Evolutionary conservation across 2,113 vertebrate genomes (phyloP), one percentile per base, ranked within the genome.

Genomic region (Upupa epops): DNA sequence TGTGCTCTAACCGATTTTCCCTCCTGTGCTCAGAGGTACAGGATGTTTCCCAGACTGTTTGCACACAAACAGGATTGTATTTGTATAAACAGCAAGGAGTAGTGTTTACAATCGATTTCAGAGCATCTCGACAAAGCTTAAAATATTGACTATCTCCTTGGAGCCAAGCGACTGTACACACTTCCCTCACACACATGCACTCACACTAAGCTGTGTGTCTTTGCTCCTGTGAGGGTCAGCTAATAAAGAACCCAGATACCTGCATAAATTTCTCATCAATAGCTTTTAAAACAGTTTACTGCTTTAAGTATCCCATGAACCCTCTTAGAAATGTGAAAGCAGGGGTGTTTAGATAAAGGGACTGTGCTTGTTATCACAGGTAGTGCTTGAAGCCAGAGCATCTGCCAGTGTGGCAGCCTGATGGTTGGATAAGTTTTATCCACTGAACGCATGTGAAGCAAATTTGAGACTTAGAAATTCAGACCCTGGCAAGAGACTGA

Each of bases 401-500:
- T 46, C 58, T 86, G 69, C 65, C 80, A 93, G 54, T 10, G 8
- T 86, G 49, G 17, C 34, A 80, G 48, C 71, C 54, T 78, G 40
- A 86, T 58, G 70, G 65, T 34, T 92, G 83, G 65, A 66, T 12
- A 84, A 65, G 69, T 92, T 95, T 91, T 90, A 70, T 95, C 70
- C 81, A 58, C 63, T 4, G 3, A 84, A 68, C 37, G 11, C 46
- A 32, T 83, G 66, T 86, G 90, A 95, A 96, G 64, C 60, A 69
- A 96, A 96, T 96, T 94, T 96, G 88, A 97, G 97, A 96, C n/a
- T 77, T 92, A 94, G 61, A 92, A 87, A 92, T 95, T 96, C 88
- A 89, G 90, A 92, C 80, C 81, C 72, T 95, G 94, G 93, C 90
- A 85, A 93, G 94, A 93, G 69, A 92, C 71, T 82, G 58, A 94